Percentiles rank a stretch among this genome's conserved stretches.
Evolutionary conservation across 1,140 invertebrate species (phyloP).

Genomic region (Trachymyrmex cornetzi): DNA sequence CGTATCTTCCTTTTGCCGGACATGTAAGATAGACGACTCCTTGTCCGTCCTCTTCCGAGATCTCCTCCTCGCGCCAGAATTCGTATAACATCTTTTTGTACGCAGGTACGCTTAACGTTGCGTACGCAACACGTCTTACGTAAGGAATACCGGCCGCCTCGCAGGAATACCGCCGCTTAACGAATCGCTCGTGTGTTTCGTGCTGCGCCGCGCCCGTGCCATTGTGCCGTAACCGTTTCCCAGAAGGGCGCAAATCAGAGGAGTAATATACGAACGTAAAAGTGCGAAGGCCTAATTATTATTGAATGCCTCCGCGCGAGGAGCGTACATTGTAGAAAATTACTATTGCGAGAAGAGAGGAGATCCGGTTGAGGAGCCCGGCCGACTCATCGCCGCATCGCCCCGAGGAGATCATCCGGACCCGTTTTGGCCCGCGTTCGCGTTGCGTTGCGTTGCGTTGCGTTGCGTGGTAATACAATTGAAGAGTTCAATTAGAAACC

Average conservation of each 20-base stretch:
- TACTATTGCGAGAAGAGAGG: constrained; percentile 48
- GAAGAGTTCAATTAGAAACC: constrained; percentile 61
- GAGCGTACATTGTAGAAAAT: constrained; percentile 64
- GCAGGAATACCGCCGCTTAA: not conserved
- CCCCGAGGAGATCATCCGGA: constrained; percentile 34
- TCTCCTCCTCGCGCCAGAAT: not conserved
- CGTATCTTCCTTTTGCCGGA: constrained; percentile 25
- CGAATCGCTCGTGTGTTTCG: constrained; percentile 26
- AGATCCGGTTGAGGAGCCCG: not conserved
- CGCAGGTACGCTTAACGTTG: not conserved
- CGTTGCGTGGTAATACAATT: constrained; percentile 53
- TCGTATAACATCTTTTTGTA: not conserved
- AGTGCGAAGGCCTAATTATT: constrained; percentile 61
- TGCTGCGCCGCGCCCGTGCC: constrained; percentile 39
- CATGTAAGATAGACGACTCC: not conserved
- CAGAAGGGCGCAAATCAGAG: constrained; percentile 60
- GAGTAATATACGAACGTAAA: constrained; percentile 63
- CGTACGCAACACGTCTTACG: not conserved
- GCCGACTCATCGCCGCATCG: constrained; percentile 33
- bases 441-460: not conserved
- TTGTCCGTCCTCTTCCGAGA: not conserved
- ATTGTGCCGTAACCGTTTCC: constrained; percentile 59
- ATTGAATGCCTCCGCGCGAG: constrained; percentile 48
- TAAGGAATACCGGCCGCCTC: not conserved
- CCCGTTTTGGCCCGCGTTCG: not conserved